Base-by-base conservation (phyloP, 2,113 vertebrate species). In the Brachyhypopomus occidentalis region DNA sequence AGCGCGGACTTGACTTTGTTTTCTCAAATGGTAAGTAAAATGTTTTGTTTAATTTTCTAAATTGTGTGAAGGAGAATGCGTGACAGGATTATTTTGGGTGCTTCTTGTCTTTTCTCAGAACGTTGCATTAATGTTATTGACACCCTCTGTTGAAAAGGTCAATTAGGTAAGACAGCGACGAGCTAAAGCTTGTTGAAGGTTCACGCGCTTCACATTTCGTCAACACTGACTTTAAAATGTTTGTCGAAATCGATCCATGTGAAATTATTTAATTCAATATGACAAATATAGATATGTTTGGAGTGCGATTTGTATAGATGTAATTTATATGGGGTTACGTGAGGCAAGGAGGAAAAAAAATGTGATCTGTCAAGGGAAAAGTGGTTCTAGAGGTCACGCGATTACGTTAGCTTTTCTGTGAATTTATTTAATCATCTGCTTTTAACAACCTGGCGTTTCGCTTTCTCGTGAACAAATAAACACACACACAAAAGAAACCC, bases 1-100 rank as follows among this genome's bases (percentile, higher is more conserved):
- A 95, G 94, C 87, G 93, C 96, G 36, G 97, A 98, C 84, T 90
- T 98, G 92, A 95, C 96, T 91, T 96, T 98, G 86, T 98, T 98
- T 92, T 97, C 97, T 30, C 97, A 98, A 89, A 97, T 98, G 96
- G 97, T 98, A 93, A 97, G 96, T 62, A 55, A 9, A 70, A 41
- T 75, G 1, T 78, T 22, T 74, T 19, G 30, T 8, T 36, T 22
- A 52, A 52, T 52, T 52, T 14, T 14, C 45, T 52, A 14, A 52
- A 52, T 52, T 52, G 45, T 52, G 45, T 2, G 9, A 14, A 52
- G 9, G 45, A 14, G 12, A 52, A 52, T 14, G 45, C 45, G 3
- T 11, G 12, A 3, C 2, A 8, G 45, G 45, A 9, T 14, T 52
- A 11, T 52, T 52, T 14, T 52, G 45, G 45, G 45, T 9, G 41